A percentile compares a stretch with the other conserved stretches of the same genome.
phyloP scores from a whole-genome alignment of 2,888 invertebrate genomes.

The Melipona bicolor region DNA sequence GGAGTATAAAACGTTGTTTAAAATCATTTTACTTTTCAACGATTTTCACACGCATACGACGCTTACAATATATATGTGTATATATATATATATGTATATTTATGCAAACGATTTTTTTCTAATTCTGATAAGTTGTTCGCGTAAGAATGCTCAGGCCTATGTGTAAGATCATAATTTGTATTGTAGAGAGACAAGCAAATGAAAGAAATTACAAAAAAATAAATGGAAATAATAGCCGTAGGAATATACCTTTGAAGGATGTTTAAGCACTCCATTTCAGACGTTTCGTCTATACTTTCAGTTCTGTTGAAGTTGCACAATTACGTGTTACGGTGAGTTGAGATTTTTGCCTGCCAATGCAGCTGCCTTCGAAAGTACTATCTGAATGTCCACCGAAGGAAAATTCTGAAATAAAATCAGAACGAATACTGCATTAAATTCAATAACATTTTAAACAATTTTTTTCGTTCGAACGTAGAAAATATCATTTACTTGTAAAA shows the following conservation, averaged over 20 bases:
- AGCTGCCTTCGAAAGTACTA: constrained; percentile 92
- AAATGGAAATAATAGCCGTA: constrained; percentile 9
- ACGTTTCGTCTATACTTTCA: constrained; percentile 9
- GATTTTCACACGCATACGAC: constrained; percentile 26
- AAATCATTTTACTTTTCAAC: constrained; percentile 37
- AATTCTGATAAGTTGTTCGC: constrained; percentile 20
- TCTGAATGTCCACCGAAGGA: constrained; percentile 94
- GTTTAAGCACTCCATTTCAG: constrained; percentile 23
- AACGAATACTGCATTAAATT: neutral
- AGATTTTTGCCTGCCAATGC: constrained; percentile 85
- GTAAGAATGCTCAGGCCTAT: constrained; percentile 23
- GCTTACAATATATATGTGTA: neutral
- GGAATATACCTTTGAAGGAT: constrained; percentile 26
- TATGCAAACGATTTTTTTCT: constrained; percentile 13
- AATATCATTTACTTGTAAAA: constrained; percentile 89
- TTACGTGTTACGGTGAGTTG: constrained; percentile 68
- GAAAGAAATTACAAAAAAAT: neutral
- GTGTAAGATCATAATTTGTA: constrained; percentile 14
- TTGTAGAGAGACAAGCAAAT: neutral
- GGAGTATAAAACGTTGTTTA: constrained; percentile 40
- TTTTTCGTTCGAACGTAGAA: neutral
- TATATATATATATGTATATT: constrained; percentile 8
- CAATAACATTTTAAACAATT: neutral
- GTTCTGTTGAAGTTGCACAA: neutral
- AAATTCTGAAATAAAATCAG: constrained; percentile 87